Conservation (phyloP, 2,797 vertebrate genomes). For the Galaxias olidus region DNA sequence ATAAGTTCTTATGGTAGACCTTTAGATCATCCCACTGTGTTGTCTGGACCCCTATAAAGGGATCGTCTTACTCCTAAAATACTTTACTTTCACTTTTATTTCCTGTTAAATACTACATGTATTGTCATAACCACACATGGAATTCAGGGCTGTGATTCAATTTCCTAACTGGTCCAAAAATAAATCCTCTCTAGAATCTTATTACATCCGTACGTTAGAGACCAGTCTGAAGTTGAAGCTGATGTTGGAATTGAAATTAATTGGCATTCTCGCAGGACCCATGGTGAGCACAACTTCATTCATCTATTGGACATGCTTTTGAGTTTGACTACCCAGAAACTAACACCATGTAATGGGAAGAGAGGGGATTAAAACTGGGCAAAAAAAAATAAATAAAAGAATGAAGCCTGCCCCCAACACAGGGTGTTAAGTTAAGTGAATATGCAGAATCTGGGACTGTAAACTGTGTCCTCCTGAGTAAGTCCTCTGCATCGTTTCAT, state of each 20-base stretch:
- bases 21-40: neutral
- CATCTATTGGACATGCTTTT: constrained; percentile 20
- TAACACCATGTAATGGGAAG: constrained; percentile 14
- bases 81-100: neutral
- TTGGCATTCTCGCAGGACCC: constrained; percentile 35
- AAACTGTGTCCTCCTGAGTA: neutral
- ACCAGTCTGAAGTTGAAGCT: constrained; percentile 30
- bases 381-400: neutral
- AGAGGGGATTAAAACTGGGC: constrained; percentile 1
- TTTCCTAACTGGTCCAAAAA: constrained; percentile 22
- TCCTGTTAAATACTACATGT: constrained; percentile 5
- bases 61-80: neutral
- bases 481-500: constrained; percentile 11
- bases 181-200: constrained; percentile 24
- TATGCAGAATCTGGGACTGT: constrained; percentile 15
- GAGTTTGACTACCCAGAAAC: constrained; percentile 17
- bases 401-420: constrained; percentile 1
- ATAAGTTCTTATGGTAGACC: too few relatives aligned
- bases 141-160: constrained; percentile 22
- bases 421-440: constrained; percentile 11
- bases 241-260: constrained; percentile 42
- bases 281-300: constrained; percentile 3
- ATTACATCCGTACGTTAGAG: constrained; percentile 31
- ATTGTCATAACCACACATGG: constrained; percentile 1
- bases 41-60: too few relatives aligned